Evolutionary conservation across 1,140 invertebrate species (phyloP), one percentile per base, ranked within the genome.

Genomic region (Nasonia vitripennis): DNA sequence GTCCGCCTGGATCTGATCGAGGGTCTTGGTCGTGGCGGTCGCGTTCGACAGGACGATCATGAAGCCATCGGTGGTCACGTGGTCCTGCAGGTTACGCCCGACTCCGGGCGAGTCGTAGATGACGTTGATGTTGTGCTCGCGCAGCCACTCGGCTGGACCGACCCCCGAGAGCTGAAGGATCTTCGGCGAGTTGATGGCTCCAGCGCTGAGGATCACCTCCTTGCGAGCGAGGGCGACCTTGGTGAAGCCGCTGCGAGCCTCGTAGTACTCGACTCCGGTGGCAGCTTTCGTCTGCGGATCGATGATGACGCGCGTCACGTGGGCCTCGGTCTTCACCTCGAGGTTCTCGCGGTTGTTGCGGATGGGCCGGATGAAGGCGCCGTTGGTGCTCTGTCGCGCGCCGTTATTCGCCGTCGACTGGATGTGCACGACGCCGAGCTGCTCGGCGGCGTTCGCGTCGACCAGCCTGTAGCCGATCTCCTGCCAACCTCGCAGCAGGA

Each of bases 251-350:
- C 91, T 94, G 81, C 92, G 91, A 10, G 87, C 77, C 7, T 80
- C 88, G 10, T 93, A 87, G 87, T 95, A 96, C 89, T 95, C 95
- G 3, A 98, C 95, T 2, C 96, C 97, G 78, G 94, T 94, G 1
- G 97, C 96, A 71, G 91, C 91, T 89, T 96, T 97, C 2, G 94
- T 95, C 12, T 92, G 85, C 0, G 93, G 93, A 92, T 98, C 95
- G 87, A 98, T 96, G 1, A 97, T 89, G 4, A 98, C 90, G 89
- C 95, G 95, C 0, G 95, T 96, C 0, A 95, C 96, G 75, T 96
- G 94, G 0, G 97, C 94, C 81, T 96, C 94, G 1, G 95, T 96
- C 41, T 95, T 91, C 2, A 98, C 94, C 75, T 94, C 93, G 34
- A 98, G 92, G 91, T 98, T 99, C 1, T 90, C 90, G 51, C 97